Percentiles rank a stretch among this genome's conserved stretches.
Evolutionary conservation across 2,113 vertebrate genomes (phyloP).

Genomic region (Tangachromis dhanisi): DNA sequence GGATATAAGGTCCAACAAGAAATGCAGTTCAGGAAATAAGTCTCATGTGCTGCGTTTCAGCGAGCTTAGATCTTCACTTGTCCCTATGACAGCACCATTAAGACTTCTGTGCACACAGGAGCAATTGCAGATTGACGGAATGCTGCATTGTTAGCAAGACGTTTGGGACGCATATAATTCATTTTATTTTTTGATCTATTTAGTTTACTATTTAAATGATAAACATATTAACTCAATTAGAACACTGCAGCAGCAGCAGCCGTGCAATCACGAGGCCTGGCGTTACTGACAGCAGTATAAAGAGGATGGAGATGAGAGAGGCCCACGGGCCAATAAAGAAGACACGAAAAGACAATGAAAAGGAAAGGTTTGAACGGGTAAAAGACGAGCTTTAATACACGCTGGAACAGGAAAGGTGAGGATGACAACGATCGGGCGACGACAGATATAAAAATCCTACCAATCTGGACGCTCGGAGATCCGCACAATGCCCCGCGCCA

Average conservation of each 20-base stretch:
- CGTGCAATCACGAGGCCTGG: background rate
- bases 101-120: background rate
- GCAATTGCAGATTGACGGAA: background rate
- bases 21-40: background rate
- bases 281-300: background rate
- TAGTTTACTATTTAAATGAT: background rate
- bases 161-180: background rate
- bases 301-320: background rate
- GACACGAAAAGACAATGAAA: background rate
- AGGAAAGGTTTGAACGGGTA: background rate
- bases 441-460: conserved; percentile 10
- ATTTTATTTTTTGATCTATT: background rate
- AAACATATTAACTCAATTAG: background rate
- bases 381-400: background rate
- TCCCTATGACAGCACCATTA: background rate
- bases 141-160: background rate
- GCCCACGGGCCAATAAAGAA: background rate
- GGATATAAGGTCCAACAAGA: background rate
- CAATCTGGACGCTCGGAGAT: conserved; percentile 61
- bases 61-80: background rate
- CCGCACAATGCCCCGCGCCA: conserved; percentile 39
- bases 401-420: background rate
- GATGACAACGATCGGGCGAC: background rate
- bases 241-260: background rate
- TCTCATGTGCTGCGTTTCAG: background rate